These are phyloP conservation scores for Hemithea aestivaria DNA, from an alignment of 2,888 invertebrate species.

Conservation along the genomic window DNA sequence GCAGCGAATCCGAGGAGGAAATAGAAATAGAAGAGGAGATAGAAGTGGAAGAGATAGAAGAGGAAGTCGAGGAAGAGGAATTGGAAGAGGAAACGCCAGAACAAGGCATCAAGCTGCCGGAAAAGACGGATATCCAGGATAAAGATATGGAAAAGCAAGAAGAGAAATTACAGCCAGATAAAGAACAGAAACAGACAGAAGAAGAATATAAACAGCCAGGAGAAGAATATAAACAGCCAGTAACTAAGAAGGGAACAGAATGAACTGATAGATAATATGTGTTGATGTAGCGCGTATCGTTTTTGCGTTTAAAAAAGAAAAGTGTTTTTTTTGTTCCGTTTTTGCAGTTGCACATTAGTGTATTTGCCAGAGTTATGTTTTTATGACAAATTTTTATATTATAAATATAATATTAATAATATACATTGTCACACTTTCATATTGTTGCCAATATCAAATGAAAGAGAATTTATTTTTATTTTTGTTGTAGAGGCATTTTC, in stretches of 20 bases:
- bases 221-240: slow-evolving; percentile 11
- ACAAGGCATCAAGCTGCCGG: too few species aligned
- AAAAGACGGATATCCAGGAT: too few species aligned
- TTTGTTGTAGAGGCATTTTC: too few species aligned
- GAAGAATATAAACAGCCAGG: slow-evolving; percentile 9
- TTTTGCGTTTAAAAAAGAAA: too few species aligned
- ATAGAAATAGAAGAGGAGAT: slow-evolving; percentile 60
- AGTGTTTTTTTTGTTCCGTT: too few species aligned
- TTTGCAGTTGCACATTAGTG: too few species aligned
- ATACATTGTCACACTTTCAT: too few species aligned
- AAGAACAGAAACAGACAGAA: slow-evolving; percentile 11
- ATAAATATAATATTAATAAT: too few species aligned
- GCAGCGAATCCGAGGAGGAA: slow-evolving; percentile 62
- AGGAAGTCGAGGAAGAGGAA: slow-evolving; percentile 45
- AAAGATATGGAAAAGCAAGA: slow-evolving; percentile 17
- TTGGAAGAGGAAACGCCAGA: slow-evolving; percentile 12
- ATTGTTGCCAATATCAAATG: too few species aligned
- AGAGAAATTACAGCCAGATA: slow-evolving; percentile 16
- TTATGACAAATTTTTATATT: too few species aligned
- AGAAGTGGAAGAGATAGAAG: slow-evolving; percentile 68
- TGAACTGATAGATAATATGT: slow-evolving; percentile 35
- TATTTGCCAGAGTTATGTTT: too few species aligned
- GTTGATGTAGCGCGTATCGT: neutral
- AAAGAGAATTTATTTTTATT: too few species aligned
- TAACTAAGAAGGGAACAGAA: slow-evolving; percentile 28